Evolutionary conservation across 2,113 vertebrate species (phyloP).

Genomic region (Hyla sarda): DNA sequence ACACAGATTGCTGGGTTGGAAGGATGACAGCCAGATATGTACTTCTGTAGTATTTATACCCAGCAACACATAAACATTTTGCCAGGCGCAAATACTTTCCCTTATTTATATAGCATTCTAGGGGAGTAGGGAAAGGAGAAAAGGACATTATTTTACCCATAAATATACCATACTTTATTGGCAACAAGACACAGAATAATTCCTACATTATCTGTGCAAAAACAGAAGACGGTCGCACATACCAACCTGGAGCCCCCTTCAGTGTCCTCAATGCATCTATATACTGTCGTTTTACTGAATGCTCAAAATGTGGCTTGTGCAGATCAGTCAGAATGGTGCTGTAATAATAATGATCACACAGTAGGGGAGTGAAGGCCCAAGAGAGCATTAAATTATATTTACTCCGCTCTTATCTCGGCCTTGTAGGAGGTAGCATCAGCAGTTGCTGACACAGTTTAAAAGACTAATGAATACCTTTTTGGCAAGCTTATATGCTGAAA

Average conservation of each 20-base stretch:
- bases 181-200: conserved; percentile 18
- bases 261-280: conserved; percentile 25
- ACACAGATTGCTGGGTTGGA: not conserved
- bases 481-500: conserved; percentile 44
- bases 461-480: conserved; percentile 58
- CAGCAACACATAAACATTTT: conserved; percentile 6
- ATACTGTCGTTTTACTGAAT: conserved; percentile 36
- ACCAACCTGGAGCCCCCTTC: conserved; percentile 10
- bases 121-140: not conserved
- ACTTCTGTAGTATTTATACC: not conserved
- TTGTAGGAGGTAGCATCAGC: conserved; percentile 57
- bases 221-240: conserved; percentile 5
- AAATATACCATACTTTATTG: conserved; percentile 29
- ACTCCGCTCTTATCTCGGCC: conserved; percentile 57
- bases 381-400: conserved; percentile 60
- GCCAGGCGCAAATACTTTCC: not conserved
- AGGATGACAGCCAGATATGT: not conserved
- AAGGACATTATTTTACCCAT: not conserved
- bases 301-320: conserved; percentile 26
- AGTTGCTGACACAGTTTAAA: conserved; percentile 60
- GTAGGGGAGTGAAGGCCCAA: conserved; percentile 50
- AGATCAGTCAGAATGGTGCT: conserved; percentile 55
- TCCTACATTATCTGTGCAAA: conserved; percentile 31
- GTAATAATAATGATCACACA: conserved; percentile 57
- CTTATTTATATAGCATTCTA: conserved; percentile 16